Conservation (phyloP, 1,140 invertebrate species). For the Drosophila lowei region DNA sequence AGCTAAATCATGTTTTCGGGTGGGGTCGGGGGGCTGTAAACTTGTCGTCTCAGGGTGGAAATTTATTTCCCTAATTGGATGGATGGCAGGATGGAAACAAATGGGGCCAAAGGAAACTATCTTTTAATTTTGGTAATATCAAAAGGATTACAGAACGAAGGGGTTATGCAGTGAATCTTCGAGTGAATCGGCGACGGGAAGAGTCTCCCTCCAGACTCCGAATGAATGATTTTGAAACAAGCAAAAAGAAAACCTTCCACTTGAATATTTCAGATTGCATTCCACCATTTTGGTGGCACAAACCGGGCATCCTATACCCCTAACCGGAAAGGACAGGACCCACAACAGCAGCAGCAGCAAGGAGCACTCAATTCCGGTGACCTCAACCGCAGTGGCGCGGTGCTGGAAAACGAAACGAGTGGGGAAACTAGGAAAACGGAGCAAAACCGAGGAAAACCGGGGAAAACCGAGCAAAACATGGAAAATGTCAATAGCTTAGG, state of each 20-base stretch:
- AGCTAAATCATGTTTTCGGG: conserved; percentile 27
- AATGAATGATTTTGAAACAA: too few species aligned
- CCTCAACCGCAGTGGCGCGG: conserved; percentile 38
- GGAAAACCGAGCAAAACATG: conserved; percentile 24
- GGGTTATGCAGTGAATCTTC: too few species aligned
- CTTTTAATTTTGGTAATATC: neutral
- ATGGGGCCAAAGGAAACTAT: conserved; percentile 6
- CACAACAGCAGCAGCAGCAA: conserved; percentile 5
- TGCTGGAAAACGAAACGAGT: neutral
- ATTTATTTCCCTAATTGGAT: conserved; percentile 40
- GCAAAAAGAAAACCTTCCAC: too few species aligned
- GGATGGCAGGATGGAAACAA: neutral
- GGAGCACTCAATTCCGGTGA: conserved; percentile 29
- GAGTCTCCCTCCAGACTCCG: too few species aligned
- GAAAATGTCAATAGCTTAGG: conserved; percentile 68
- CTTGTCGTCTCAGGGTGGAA: conserved; percentile 7
- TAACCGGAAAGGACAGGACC: conserved; percentile 11
- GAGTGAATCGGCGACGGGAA: too few species aligned
- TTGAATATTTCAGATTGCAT: too few species aligned
- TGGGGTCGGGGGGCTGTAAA: conserved; percentile 11
- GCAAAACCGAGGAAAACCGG: conserved; percentile 14
- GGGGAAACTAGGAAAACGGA: conserved; percentile 13
- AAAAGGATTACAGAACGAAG: too few species aligned
- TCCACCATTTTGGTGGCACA: neutral
- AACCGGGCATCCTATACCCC: neutral